A percentile compares a stretch with the other conserved stretches of the same genome.
phyloP scores from a whole-genome alignment of 1,140 invertebrate species.

The Pseudomyrmex dendroicus region DNA sequence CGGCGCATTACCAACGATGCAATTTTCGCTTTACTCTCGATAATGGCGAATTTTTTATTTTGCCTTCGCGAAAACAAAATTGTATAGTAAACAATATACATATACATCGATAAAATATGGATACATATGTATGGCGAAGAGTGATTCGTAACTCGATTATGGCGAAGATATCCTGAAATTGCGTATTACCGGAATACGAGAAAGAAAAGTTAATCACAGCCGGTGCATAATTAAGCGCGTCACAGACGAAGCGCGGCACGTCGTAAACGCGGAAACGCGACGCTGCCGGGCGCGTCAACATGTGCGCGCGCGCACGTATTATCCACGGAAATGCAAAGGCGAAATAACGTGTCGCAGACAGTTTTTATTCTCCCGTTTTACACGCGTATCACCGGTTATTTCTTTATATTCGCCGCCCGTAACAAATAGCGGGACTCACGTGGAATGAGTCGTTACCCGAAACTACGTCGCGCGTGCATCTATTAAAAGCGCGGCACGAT shows the following conservation, averaged over 20 bases:
- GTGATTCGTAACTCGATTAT: constrained; percentile 33
- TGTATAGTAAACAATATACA: too few species aligned
- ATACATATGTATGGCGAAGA: too few species aligned
- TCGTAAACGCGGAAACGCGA: constrained; percentile 51
- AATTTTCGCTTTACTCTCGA: too few species aligned
- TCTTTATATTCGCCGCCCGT: constrained; percentile 44
- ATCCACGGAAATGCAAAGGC: constrained; percentile 53
- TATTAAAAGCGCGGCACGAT: constrained; percentile 19
- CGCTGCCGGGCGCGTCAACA: background rate
- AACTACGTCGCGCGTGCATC: constrained; percentile 21
- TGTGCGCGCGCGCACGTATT: constrained; percentile 14
- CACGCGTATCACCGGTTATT: constrained; percentile 40
- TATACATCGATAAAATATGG: too few species aligned
- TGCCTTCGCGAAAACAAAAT: too few species aligned
- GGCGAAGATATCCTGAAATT: constrained; percentile 44
- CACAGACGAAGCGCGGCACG: background rate
- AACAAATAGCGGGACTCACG: constrained; percentile 37
- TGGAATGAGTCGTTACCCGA: constrained; percentile 13
- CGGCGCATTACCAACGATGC: too few species aligned
- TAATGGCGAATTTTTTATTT: too few species aligned
- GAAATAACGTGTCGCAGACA: constrained; percentile 53
- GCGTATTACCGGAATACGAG: constrained; percentile 15
- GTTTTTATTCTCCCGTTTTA: constrained; percentile 50
- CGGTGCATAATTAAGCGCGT: constrained; percentile 49
- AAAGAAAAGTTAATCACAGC: constrained; percentile 46